A percentile compares a stretch with the other conserved stretches of the same genome.
These are phyloP conservation scores for Cheilosia grossa DNA, from an alignment of 2,888 invertebrate species.

Conservation along the genomic window DNA sequence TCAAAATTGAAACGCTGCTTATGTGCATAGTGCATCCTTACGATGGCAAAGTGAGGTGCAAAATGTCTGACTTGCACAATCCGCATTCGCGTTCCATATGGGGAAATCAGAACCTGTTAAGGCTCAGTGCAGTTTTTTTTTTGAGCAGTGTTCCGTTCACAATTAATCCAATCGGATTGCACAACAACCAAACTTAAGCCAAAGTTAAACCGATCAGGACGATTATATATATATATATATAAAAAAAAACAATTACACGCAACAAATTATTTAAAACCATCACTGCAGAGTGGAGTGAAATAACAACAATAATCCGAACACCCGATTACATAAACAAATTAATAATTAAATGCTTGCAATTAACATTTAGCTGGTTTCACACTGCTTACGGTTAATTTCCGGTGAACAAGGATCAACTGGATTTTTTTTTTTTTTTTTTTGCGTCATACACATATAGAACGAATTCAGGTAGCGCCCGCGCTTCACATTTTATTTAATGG, in stretches of 20 bases:
- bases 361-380: conserved; percentile 69
- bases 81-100: no score
- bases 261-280: conserved; percentile 12
- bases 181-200: conserved; percentile 17
- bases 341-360: conserved; percentile 65
- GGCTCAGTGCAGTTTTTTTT: background rate
- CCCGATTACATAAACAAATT: conserved; percentile 58
- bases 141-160: background rate
- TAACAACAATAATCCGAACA: conserved; percentile 21
- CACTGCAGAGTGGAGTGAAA: background rate
- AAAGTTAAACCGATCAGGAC: conserved; percentile 8
- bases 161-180: conserved; percentile 6
- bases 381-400: conserved; percentile 70
- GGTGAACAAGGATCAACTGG: conserved; percentile 51
- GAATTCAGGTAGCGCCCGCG: conserved; percentile 5
- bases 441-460: background rate
- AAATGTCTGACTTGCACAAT: no score
- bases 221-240: background rate
- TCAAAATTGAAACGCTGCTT: no score
- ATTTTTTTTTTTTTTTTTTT: background rate
- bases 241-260: conserved; percentile 14
- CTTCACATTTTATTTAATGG: conserved; percentile 42
- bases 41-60: no score
- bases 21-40: no score
- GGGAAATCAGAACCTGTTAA: no score